Percentiles rank a stretch among this genome's conserved stretches.
phyloP scores from a whole-genome alignment of 2,797 vertebrate species.

The Micrastur ruficollis region DNA sequence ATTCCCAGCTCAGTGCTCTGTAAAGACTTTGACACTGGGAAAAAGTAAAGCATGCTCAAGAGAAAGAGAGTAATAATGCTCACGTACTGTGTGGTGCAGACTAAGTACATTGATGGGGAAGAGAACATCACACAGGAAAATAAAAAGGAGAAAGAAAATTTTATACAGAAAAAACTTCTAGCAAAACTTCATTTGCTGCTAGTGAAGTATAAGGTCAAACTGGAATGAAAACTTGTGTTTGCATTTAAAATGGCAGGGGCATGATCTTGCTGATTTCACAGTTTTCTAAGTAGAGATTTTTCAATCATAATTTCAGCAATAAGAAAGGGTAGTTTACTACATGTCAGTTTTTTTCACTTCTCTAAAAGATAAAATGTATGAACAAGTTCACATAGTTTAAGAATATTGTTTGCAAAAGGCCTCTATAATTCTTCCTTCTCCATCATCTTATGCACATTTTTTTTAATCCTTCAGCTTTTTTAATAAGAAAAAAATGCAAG shows the following conservation, averaged over 20 bases:
- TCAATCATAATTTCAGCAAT: background rate
- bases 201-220: background rate
- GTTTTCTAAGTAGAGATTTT: background rate
- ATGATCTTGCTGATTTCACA: background rate
- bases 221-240: background rate
- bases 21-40: background rate
- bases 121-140: background rate
- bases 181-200: background rate
- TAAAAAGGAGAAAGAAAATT: background rate
- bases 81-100: background rate
- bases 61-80: background rate
- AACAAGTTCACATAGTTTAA: background rate
- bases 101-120: background rate
- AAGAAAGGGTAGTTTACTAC: background rate
- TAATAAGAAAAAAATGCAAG: fast-evolving
- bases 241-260: background rate
- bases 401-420: background rate
- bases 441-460: background rate
- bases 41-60: background rate
- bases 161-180: background rate
- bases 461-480: background rate
- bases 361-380: background rate
- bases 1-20: background rate
- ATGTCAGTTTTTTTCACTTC: fast-evolving
- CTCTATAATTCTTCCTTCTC: background rate